Evolutionary conservation across 2,797 vertebrate species (phyloP).

Genomic region (Enteromius mattozi): DNA sequence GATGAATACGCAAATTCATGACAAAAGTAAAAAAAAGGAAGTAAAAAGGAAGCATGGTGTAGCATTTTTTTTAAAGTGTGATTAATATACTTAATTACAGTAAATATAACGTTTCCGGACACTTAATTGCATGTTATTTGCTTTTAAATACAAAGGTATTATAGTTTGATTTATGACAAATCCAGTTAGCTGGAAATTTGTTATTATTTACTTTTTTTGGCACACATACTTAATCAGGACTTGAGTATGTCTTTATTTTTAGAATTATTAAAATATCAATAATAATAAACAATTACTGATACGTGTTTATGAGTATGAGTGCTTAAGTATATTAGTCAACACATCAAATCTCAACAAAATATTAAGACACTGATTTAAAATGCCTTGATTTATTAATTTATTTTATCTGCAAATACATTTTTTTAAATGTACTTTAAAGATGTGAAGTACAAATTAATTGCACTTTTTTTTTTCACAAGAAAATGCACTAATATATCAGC

Average conservation of each 20-base stretch:
- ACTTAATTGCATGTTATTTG: not conserved
- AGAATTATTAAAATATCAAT: not conserved
- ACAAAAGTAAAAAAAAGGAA: too few relatives aligned
- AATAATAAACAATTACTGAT: not conserved
- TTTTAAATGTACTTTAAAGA: not conserved
- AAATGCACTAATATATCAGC: not conserved
- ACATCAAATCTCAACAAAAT: not conserved
- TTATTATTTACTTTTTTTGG: not conserved
- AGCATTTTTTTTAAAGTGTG: not conserved
- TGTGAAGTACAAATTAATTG: not conserved
- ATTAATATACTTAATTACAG: not conserved
- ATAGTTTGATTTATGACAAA: not conserved
- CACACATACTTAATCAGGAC: not conserved
- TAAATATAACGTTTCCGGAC: not conserved
- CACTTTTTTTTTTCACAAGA: not conserved
- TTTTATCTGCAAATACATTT: not conserved
- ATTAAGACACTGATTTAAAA: not conserved
- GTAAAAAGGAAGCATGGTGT: not conserved
- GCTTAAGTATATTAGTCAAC: not conserved
- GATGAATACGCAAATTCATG: not conserved
- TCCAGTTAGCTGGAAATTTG: not conserved
- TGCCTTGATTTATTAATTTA: not conserved
- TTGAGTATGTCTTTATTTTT: not conserved
- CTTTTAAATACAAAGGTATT: not conserved
- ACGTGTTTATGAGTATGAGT: not conserved